Percentiles rank a stretch among this genome's conserved stretches.
Evolutionary conservation across 2,113 vertebrate species (phyloP).

Genomic region (Cephalopterus ornatus): DNA sequence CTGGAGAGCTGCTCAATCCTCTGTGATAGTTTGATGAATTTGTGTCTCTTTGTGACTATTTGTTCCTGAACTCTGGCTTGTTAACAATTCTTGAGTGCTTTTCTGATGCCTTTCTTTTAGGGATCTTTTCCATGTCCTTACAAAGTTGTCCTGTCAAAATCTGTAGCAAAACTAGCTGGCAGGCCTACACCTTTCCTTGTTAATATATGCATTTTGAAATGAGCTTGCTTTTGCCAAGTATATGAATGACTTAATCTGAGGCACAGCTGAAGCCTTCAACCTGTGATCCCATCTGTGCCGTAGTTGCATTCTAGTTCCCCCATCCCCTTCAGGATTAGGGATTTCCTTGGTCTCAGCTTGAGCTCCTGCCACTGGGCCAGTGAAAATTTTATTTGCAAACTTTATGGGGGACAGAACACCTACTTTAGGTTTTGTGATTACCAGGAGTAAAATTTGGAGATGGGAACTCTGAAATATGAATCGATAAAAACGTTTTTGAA

Average conservation of each 20-base stretch:
- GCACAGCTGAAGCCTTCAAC: slow-evolving; percentile 9
- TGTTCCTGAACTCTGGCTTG: not conserved
- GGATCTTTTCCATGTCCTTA: not conserved
- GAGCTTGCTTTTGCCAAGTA: not conserved
- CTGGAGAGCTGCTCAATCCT: not conserved
- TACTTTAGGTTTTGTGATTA: not conserved
- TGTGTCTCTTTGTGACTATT: not conserved
- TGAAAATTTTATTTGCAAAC: not conserved
- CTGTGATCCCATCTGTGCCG: slow-evolving; percentile 16
- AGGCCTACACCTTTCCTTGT: not conserved
- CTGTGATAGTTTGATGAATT: not conserved
- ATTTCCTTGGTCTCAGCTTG: not conserved
- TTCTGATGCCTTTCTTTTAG: not conserved
- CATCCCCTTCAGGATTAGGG: not conserved
- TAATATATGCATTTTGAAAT: not conserved
- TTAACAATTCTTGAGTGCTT: not conserved
- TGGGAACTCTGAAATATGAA: not conserved
- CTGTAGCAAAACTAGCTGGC: not conserved
- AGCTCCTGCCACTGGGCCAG: not conserved
- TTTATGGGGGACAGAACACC: not conserved
- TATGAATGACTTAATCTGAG: not conserved
- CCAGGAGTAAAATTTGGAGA: not conserved
- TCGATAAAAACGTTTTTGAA: not conserved
- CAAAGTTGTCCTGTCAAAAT: not conserved
- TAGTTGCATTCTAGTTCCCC: not conserved